Evolutionary conservation across 2,797 vertebrate genomes (phyloP), one percentile per base, ranked within the genome.

Genomic region (Centroberyx gerrardi): DNA sequence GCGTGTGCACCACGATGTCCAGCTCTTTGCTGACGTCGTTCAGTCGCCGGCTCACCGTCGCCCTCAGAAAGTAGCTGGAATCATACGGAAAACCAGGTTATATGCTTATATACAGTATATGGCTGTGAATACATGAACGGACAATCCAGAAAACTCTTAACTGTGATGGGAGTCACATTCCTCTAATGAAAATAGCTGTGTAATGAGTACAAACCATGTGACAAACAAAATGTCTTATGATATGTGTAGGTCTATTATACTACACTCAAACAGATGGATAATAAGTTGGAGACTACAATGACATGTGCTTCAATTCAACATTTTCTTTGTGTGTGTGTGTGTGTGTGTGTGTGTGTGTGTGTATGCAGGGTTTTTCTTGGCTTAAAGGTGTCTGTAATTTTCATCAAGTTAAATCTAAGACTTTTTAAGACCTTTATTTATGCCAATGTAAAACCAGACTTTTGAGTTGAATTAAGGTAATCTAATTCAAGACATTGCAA

Each of bases 1-100:
- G 96, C 0, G 97, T 98, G 86, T 99, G 97, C 40, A 99, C 97
- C 0, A 98, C 97, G 0, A 99, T 96, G 79, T 98, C 97, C 95
- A 97, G 95, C 92, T 99, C 98, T 89, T 97, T 99, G 85, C 92
- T 96, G 58, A 97, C 94, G 10, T 99, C 97, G 0, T 96, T 98
- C 76, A 99, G 93, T 81, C 98, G 92, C 61, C 98, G 95, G 93
- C 96, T 95, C 33, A 99, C 93, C 0, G 97, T 98, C 1, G 97
- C 97, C 17, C 97, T 95, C 59, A 99, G 95, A 72, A 99, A 98
- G 88, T 99, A 99, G 80, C 98, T 99, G 85, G 3, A 83, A 62
- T 62, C 3, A 22, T 22, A 46, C 1, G 10, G 5, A 40, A 27
- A 27, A 28, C 7, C 15, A 27, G 3, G 36, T 40, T 3, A 54